Evolutionary conservation across 2,113 vertebrate genomes (phyloP).

Genomic region (Phocoena phocoena): DNA sequence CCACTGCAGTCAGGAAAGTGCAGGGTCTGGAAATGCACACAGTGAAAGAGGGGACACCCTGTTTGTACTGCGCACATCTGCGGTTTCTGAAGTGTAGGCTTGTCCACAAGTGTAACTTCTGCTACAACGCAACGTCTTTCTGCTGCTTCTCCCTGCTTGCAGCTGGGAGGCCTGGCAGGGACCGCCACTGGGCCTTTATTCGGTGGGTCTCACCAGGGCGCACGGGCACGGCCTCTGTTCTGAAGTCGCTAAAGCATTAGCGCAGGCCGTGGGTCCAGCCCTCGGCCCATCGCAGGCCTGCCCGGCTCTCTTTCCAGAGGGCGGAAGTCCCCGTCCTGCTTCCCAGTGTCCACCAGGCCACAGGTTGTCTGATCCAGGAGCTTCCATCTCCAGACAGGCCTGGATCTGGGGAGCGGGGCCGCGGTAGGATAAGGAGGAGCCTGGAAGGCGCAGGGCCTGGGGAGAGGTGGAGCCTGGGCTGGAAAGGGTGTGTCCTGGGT

Average conservation of each 20-base stretch:
- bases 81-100: neutral
- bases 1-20: too few species aligned
- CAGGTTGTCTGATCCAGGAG: neutral
- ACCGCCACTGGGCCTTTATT: neutral
- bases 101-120: neutral
- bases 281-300: rapidly evolving
- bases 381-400: neutral
- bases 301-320: neutral
- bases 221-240: neutral
- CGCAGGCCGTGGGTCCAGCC: neutral
- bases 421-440: too few species aligned
- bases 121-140: neutral
- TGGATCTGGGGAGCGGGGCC: too few species aligned
- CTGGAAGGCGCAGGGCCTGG: too few species aligned
- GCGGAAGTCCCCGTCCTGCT: neutral
- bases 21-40: neutral
- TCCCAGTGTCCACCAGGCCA: neutral
- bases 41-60: too few species aligned
- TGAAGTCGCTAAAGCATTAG: neutral
- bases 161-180: neutral
- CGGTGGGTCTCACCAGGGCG: too few species aligned
- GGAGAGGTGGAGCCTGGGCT: too few species aligned
- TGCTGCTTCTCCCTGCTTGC: neutral
- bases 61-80: too few species aligned
- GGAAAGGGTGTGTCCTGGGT: too few species aligned